These are phyloP conservation scores for Subacronicta megacephala DNA, from an alignment of 2,888 invertebrate genomes.

Conservation along the genomic window DNA sequence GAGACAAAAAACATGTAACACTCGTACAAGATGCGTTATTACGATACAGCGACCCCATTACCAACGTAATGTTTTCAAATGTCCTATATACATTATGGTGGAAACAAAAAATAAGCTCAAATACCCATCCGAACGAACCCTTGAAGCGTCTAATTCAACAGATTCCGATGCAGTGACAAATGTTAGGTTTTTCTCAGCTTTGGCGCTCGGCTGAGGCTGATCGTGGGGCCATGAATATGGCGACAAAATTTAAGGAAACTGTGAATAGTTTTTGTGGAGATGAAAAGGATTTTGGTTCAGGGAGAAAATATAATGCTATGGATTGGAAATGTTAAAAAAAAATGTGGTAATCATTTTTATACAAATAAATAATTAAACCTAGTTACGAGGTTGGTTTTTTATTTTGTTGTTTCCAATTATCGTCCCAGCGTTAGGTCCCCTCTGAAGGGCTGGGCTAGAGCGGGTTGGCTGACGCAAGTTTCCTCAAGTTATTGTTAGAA, in stretches of 20 bases:
- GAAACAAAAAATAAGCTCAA: constrained; percentile 79
- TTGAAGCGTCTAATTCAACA: constrained; percentile 83
- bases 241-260: constrained; percentile 15
- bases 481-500: too few species aligned
- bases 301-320: not conserved
- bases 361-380: too few species aligned
- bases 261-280: not conserved
- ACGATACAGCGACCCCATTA: constrained; percentile 58
- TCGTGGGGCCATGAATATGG: constrained; percentile 50
- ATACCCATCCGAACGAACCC: constrained; percentile 72
- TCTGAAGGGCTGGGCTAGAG: too few species aligned
- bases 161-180: constrained; percentile 88
- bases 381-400: too few species aligned
- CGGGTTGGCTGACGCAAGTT: too few species aligned
- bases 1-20: constrained; percentile 42
- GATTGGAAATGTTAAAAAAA: too few species aligned
- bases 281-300: not conserved
- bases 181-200: constrained; percentile 82
- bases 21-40: constrained; percentile 58
- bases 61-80: constrained; percentile 64
- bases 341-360: too few species aligned
- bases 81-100: constrained; percentile 66
- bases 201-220: constrained; percentile 64
- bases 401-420: too few species aligned
- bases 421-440: too few species aligned